phyloP scores from a whole-genome alignment of 2,113 vertebrate species.

The Toxotes jaculatrix region DNA sequence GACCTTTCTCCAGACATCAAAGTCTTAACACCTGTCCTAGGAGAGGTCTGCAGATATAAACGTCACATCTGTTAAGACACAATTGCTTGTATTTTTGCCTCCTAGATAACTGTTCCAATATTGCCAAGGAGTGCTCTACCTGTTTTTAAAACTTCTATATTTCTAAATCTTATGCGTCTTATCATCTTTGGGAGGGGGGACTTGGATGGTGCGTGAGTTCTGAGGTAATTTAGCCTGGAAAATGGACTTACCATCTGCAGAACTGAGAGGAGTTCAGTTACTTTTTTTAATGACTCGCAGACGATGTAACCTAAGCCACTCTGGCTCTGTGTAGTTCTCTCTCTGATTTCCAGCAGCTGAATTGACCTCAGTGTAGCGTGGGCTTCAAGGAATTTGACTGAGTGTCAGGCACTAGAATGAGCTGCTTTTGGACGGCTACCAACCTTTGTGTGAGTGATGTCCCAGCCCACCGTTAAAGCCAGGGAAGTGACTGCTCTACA shows the following conservation, averaged over 20 bases:
- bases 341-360: slow-evolving; percentile 62
- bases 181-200: not conserved
- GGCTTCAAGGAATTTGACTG: slow-evolving; percentile 70
- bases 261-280: slow-evolving; percentile 23
- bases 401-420: slow-evolving; percentile 38
- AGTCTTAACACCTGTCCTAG: slow-evolving; percentile 29
- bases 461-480: slow-evolving; percentile 63
- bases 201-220: slow-evolving; percentile 43
- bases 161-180: slow-evolving; percentile 27
- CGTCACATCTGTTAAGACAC: slow-evolving; percentile 32
- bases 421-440: slow-evolving; percentile 60
- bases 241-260: slow-evolving; percentile 78
- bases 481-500: slow-evolving; percentile 64
- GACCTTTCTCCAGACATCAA: slow-evolving; percentile 66
- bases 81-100: slow-evolving; percentile 22
- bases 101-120: slow-evolving; percentile 31
- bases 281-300: slow-evolving; percentile 67
- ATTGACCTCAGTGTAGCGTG: slow-evolving; percentile 56
- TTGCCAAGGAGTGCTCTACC: not conserved
- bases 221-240: slow-evolving; percentile 49
- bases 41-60: slow-evolving; percentile 48
- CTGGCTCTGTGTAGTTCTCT: slow-evolving; percentile 47
- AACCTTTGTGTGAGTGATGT: slow-evolving; percentile 70
- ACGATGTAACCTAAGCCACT: slow-evolving; percentile 70
- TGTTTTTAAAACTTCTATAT: slow-evolving; percentile 15